Percentiles rank a stretch among this genome's conserved stretches.
phyloP scores from a whole-genome alignment of 2,797 vertebrate species.

The Crocidura indochinensis region DNA sequence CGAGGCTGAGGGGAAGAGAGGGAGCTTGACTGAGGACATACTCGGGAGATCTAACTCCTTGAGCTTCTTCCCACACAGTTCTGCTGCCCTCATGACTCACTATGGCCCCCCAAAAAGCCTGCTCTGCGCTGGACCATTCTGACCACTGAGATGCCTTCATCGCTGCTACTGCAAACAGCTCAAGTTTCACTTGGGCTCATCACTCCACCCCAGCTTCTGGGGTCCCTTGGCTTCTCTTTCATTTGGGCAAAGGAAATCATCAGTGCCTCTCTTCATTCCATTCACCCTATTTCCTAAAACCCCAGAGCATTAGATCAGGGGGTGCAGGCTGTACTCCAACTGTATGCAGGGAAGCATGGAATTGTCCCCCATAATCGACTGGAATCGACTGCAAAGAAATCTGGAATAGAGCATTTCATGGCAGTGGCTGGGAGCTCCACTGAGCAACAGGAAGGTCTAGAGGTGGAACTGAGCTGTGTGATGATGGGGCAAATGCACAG shows the following conservation, averaged over 20 bases:
- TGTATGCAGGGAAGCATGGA: neutral
- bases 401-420: neutral
- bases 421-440: neutral
- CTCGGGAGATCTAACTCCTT: slow-evolving; percentile 81
- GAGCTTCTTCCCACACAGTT: neutral
- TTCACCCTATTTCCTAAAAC: neutral
- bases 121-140: neutral
- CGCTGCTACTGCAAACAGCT: too few species aligned
- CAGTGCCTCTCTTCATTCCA: too few species aligned
- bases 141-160: neutral
- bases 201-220: rapidly evolving
- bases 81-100: neutral
- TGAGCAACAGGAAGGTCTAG: neutral
- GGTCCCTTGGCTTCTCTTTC: neutral
- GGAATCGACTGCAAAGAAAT: neutral
- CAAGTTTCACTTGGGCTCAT: rapidly evolving
- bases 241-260: rapidly evolving
- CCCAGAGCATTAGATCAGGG: too few species aligned
- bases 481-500: rapidly evolving
- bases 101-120: rapidly evolving
- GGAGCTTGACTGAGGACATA: neutral
- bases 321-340: neutral
- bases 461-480: neutral
- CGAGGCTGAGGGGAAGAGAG: slow-evolving; percentile 78
- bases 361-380: rapidly evolving